Evolutionary conservation across 2,113 vertebrate genomes (phyloP), one percentile per base, ranked within the genome.

Genomic region (Dicrurus megarhynchus): DNA sequence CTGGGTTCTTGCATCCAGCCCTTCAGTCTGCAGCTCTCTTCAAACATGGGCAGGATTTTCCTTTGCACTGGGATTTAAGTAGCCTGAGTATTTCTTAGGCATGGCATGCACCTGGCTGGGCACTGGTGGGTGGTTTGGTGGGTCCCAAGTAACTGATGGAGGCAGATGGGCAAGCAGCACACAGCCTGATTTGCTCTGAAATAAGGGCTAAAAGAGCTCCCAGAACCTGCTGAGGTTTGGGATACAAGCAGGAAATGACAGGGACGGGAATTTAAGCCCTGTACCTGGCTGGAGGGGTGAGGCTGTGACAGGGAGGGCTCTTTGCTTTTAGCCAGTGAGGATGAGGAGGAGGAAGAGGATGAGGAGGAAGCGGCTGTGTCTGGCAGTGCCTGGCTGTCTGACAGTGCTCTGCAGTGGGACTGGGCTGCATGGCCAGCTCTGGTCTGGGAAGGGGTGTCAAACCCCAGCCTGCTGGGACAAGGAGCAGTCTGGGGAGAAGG

Each of bases 391-490:
- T 37, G 63, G 63, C 44, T 32, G 59, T 59, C 55, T 91, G 84
- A 52, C 37, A 39, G 35, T 0, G 1, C 32, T 83, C 81, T 1
- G 56, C 71, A 71, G 85, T 3, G 5, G 39, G 61, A 50, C 64
- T 0, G 4, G 82, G 86, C 87, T 69, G 33, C 0, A 2, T 81
- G 90, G 87, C 90, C 0, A 0, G 50, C 56, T 75, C 61, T 0
- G 9, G 20, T 24, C 32, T 7, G 16, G 18, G 10, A 35, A 79
- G 47, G 28, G 28, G 21, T 23, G 42, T 27, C 67, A 57, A 61
- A 87, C 6, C n/a, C 73, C 9, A 11, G 41, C 7, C 8, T 1
- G 10, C 24, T 49, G 44, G 35, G 39, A 19, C 13, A 14, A 59
- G 56, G 56, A 4, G 19, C 23, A 18, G 10, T 42, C 2, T 53